Evolutionary conservation across 2,888 invertebrate species (phyloP).

Genomic region (Pecten maximus): DNA sequence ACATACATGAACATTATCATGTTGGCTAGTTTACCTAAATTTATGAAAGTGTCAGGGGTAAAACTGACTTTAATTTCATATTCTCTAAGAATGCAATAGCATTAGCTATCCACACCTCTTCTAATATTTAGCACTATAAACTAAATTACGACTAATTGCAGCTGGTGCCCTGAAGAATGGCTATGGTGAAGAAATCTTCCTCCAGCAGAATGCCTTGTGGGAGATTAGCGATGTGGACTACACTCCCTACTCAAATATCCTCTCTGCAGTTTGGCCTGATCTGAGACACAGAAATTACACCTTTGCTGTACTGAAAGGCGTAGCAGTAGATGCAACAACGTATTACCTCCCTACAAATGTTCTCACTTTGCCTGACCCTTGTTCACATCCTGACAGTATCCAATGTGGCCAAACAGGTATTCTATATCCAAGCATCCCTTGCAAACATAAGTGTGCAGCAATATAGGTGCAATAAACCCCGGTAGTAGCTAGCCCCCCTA

Average conservation of each 20-base stretch:
- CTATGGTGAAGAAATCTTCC: constrained; percentile 38
- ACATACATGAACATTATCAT: too few relatives aligned
- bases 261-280: constrained; percentile 50
- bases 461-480: too few relatives aligned
- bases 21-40: too few relatives aligned
- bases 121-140: too few relatives aligned
- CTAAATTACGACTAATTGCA: neutral
- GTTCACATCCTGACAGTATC: constrained; percentile 55
- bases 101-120: too few relatives aligned
- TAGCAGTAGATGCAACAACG: neutral
- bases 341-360: constrained; percentile 38
- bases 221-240: constrained; percentile 41
- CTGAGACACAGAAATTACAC: constrained; percentile 43
- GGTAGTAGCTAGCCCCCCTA: too few relatives aligned
- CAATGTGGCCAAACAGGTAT: constrained; percentile 55
- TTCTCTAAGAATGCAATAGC: too few relatives aligned
- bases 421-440: too few relatives aligned
- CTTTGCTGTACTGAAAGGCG: constrained; percentile 38
- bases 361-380: constrained; percentile 50
- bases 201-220: constrained; percentile 51
- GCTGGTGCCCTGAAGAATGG: constrained; percentile 21
- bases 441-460: too few relatives aligned
- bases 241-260: constrained; percentile 39
- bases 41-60: too few relatives aligned
- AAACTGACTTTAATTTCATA: too few relatives aligned